Evolutionary conservation across 2,797 vertebrate genomes (phyloP), one percentile per base, ranked within the genome.

Genomic region (Menidia menidia): DNA sequence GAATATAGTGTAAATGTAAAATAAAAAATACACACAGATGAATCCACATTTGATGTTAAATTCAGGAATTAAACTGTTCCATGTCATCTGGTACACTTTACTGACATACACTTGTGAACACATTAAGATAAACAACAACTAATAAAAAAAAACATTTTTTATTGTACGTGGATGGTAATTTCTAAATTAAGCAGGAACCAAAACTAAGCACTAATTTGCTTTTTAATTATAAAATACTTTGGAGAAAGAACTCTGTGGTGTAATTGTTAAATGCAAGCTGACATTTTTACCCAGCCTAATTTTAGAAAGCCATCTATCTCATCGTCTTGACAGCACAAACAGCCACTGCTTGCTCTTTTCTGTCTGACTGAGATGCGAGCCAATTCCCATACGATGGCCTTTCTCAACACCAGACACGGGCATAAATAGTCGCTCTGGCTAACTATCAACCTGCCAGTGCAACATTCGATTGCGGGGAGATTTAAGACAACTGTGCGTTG

Each of bases 341-440:
- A 61, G 67, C 68, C 65, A 41, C 67, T 41, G 54, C 61, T 45
- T 60, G 63, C 61, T 74, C 53, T 61, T 51, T 42, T 43, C 60
- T 68, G 64, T 72, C 68, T 77, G 69, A 75, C 68, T 50, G 56
- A 75, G 64, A 77, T 12, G 12, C 64, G 0, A 66, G 76, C 83
- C 83, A 83, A 78, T 82, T 81, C 82, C 68, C 64, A 81, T 80
- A 87, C 78, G 73, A 76, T 78, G 12, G 11, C 55, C 75, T 82
- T 71, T 71, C 69, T 73, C 54, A 82, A 79, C 86, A 80, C 59
- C 65, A 86, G 85, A 83, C 78, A 51, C 64, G 78, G 71, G 80
- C 65, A 88, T 84, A 83, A 68, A 88, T 89, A 86, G 78, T 84
- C 80, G 59, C 64, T 61, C 81, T 75, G 85, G 86, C 88, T 77